phyloP scores from a whole-genome alignment of 2,113 vertebrate species.

The Callipepla californica region DNA sequence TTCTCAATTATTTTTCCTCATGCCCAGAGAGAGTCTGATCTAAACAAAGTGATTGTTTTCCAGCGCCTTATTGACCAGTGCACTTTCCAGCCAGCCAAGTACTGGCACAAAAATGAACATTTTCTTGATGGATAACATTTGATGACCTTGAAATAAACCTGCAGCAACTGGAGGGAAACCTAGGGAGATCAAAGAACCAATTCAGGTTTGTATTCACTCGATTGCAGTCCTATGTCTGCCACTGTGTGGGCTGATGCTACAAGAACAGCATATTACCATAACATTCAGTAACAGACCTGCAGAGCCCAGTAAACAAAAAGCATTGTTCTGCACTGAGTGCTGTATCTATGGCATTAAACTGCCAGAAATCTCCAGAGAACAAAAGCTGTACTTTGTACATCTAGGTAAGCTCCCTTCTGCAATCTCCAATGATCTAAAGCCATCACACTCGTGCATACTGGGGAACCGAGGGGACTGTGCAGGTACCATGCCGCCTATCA shows the following conservation, averaged over 20 bases:
- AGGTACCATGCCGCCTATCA: not conserved
- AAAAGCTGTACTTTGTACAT: not conserved
- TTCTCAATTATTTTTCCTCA: not conserved
- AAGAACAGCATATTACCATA: not conserved
- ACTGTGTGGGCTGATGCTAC: not conserved
- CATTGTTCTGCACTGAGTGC: not conserved
- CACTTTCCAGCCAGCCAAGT: not conserved
- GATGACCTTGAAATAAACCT: conserved; percentile 8
- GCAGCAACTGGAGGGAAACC: not conserved
- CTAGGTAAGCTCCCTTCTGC: not conserved
- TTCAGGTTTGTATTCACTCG: conserved; percentile 15
- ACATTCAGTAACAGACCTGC: not conserved
- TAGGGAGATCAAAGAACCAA: conserved; percentile 31
- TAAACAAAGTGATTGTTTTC: not conserved
- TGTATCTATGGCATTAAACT: not conserved
- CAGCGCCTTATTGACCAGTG: not conserved
- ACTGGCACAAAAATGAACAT: not conserved
- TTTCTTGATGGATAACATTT: not conserved
- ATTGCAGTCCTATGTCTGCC: not conserved
- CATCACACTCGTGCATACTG: not conserved
- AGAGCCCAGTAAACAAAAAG: not conserved
- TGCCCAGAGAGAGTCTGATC: not conserved
- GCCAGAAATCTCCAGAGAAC: not conserved
- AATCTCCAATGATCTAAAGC: not conserved
- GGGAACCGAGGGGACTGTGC: fast-evolving